Conservation (phyloP, 2,888 invertebrate species). For the Timema cristinae region DNA sequence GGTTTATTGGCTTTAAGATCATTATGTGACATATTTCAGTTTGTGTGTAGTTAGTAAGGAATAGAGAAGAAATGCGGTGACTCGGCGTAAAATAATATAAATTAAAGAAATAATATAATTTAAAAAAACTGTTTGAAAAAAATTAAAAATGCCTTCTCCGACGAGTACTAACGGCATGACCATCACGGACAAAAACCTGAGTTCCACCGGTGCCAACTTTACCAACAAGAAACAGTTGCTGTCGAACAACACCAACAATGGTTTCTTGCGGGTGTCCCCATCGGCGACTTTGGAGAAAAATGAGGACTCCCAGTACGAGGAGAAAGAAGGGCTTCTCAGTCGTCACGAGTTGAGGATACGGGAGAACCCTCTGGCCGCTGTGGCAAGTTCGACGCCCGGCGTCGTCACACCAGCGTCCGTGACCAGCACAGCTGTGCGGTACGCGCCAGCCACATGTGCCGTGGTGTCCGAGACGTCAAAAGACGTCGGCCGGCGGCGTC, state of each 20-base stretch:
- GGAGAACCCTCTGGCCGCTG: conserved; percentile 20
- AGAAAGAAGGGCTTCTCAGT: conserved; percentile 2
- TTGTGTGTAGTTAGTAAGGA: too few species aligned
- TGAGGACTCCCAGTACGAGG: neutral
- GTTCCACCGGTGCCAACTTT: too few species aligned
- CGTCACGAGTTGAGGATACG: conserved; percentile 20
- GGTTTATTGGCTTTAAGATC: too few species aligned
- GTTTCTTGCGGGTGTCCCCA: conserved; percentile 19
- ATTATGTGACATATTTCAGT: too few species aligned
- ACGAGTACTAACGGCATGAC: too few species aligned
- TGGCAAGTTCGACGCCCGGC: conserved; percentile 1
- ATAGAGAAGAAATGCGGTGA: too few species aligned
- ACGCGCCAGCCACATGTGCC: conserved; percentile 10
- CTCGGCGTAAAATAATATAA: too few species aligned
- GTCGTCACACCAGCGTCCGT: neutral
- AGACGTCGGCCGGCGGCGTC: neutral
- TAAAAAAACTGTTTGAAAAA: too few species aligned
- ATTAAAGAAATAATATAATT: too few species aligned
- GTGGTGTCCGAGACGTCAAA: conserved; percentile 1
- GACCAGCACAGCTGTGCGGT: conserved; percentile 12
- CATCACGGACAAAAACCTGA: too few species aligned
- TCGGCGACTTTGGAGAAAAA: neutral
- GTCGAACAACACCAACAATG: conserved; percentile 20
- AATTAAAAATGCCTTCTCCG: too few species aligned
- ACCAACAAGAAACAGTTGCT: too few species aligned